These are phyloP conservation scores for Sebastes jordani DNA, from an alignment of 2,797 vertebrate genomes.

Conservation along the genomic window DNA sequence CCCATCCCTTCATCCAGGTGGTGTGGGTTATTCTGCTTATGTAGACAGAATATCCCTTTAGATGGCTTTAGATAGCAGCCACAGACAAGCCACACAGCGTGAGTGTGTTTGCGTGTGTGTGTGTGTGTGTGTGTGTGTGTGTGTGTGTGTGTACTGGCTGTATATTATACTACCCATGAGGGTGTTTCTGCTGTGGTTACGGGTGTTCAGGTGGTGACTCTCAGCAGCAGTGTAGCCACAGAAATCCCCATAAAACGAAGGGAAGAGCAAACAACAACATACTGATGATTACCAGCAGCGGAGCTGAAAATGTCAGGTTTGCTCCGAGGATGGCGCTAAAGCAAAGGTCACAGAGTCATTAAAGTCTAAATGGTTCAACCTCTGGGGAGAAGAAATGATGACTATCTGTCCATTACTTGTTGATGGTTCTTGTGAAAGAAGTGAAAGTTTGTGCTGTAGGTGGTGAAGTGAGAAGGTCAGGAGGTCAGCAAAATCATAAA, in stretches of 20 bases:
- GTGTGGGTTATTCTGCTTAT: slow-evolving; percentile 53
- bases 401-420: too few relatives aligned
- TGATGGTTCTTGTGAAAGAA: background rate
- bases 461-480: rapidly evolving
- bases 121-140: background rate
- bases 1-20: slow-evolving; percentile 36
- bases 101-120: background rate
- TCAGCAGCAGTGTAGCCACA: slow-evolving; percentile 40
- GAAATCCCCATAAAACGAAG: slow-evolving; percentile 27
- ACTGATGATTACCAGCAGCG: background rate
- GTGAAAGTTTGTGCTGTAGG: background rate
- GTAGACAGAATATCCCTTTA: slow-evolving; percentile 46
- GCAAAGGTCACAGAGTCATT: background rate
- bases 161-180: slow-evolving; percentile 29
- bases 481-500: background rate
- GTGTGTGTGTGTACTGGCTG: background rate
- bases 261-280: slow-evolving; percentile 24
- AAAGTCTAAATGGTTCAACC: background rate
- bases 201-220: slow-evolving; percentile 38
- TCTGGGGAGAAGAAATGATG: background rate
- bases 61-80: slow-evolving; percentile 29
- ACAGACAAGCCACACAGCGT: background rate
- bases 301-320: background rate
- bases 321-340: background rate
- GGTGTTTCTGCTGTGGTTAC: slow-evolving; percentile 33